A percentile compares a stretch with the other conserved stretches of the same genome.
Evolutionary conservation across 2,888 invertebrate species (phyloP).

Genomic region (Pyrrhosoma nymphula): DNA sequence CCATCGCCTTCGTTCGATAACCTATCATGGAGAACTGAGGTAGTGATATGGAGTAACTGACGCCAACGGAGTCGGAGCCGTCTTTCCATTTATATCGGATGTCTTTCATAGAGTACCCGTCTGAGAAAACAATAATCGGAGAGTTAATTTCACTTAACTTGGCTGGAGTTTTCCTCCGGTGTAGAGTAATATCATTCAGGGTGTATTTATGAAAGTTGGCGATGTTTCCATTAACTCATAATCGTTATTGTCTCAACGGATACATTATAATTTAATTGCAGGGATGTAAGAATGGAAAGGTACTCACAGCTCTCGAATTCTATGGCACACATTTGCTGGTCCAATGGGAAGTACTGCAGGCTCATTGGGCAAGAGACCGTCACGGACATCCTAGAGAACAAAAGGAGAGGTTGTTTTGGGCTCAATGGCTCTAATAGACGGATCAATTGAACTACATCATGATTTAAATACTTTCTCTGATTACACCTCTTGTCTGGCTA

Average conservation of each 20-base stretch:
- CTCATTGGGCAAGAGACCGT: constrained; percentile 36
- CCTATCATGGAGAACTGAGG: constrained; percentile 78
- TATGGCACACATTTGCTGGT: not conserved
- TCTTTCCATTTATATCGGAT: constrained; percentile 77
- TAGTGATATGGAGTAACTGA: constrained; percentile 76
- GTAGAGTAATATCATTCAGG: too few species aligned
- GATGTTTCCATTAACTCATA: too few species aligned
- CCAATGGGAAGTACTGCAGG: constrained; percentile 47
- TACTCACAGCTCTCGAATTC: constrained; percentile 50
- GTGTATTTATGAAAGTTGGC: too few species aligned
- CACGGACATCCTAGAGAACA: constrained; percentile 33
- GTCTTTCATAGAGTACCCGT: constrained; percentile 77
- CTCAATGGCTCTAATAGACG: too few species aligned
- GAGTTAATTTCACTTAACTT: not conserved
- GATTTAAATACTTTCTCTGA: too few species aligned
- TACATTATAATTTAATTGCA: too few species aligned
- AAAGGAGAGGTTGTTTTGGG: not conserved
- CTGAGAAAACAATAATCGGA: constrained; percentile 73
- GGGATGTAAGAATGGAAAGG: too few species aligned
- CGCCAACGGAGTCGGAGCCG: constrained; percentile 76
- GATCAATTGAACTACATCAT: too few species aligned
- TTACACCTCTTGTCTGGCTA: too few species aligned
- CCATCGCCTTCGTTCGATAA: constrained; percentile 76
- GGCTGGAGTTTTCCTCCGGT: not conserved
- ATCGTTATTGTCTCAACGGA: too few species aligned